These are phyloP conservation scores for Spodoptera picta DNA, from an alignment of 2,888 invertebrate species.

Conservation along the genomic window DNA sequence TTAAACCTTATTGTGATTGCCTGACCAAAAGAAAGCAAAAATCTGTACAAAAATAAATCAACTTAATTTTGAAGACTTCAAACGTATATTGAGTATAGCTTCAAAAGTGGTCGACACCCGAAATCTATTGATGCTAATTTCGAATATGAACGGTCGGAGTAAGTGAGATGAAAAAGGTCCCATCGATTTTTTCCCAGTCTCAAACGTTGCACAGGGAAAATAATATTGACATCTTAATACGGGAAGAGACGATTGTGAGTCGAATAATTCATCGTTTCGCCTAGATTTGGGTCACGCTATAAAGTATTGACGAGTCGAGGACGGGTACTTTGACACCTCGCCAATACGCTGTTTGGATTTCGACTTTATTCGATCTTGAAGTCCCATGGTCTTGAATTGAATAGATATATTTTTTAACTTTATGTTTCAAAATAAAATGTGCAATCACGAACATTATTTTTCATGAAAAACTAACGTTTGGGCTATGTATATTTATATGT, in stretches of 20 bases:
- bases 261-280: constrained; percentile 48
- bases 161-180: constrained; percentile 62
- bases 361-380: constrained; percentile 6
- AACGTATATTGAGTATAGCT: constrained; percentile 57
- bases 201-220: constrained; percentile 60
- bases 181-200: constrained; percentile 59
- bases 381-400: neutral
- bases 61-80: constrained; percentile 48
- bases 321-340: constrained; percentile 13
- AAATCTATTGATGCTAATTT: constrained; percentile 64
- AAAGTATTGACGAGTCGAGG: constrained; percentile 34
- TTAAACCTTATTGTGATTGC: constrained; percentile 23
- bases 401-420: too few relatives aligned
- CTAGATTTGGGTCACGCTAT: constrained; percentile 40
- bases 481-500: too few relatives aligned
- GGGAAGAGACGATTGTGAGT: constrained; percentile 30
- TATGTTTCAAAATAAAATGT: too few relatives aligned
- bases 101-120: constrained; percentile 49
- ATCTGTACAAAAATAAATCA: constrained; percentile 49
- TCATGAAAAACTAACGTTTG: too few relatives aligned
- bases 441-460: too few relatives aligned
- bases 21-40: constrained; percentile 31
- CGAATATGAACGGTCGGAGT: constrained; percentile 50
- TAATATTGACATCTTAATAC: constrained; percentile 63
- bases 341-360: constrained; percentile 25